Evolutionary conservation across 2,797 vertebrate species (phyloP).

Genomic region (Eremophila alpestris): DNA sequence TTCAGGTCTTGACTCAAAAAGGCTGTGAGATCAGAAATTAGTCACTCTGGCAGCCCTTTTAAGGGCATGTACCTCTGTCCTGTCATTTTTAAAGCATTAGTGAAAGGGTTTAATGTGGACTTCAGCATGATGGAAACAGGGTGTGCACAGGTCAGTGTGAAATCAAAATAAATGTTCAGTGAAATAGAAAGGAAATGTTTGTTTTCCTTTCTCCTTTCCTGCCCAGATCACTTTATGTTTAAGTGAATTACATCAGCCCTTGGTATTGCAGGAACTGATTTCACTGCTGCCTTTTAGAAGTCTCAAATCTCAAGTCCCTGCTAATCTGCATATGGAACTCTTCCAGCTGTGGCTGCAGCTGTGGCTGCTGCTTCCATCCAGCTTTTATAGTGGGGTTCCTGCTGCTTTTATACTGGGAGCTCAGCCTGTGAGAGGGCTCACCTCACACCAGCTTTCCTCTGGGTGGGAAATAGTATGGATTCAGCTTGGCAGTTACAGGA

Average conservation of each 20-base stretch:
- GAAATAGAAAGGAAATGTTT: background rate
- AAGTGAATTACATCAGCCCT: background rate
- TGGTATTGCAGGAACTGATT: constrained; percentile 2
- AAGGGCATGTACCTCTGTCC: background rate
- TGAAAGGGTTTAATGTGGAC: background rate
- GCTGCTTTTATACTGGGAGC: background rate
- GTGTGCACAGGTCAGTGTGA: background rate
- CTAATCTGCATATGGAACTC: background rate
- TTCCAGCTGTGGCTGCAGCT: background rate
- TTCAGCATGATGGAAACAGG: background rate
- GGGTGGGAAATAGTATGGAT: background rate
- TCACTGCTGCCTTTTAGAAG: background rate
- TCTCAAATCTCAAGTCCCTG: background rate
- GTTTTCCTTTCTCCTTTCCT: background rate
- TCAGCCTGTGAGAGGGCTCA: background rate
- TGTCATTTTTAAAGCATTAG: background rate
- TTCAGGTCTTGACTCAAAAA: background rate
- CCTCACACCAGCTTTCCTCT: background rate
- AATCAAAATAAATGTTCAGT: background rate
- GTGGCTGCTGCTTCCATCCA: background rate
- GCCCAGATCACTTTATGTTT: background rate
- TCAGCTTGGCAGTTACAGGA: background rate
- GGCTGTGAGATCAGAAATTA: background rate
- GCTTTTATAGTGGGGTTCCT: background rate
- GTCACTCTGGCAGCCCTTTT: background rate